Conservation (phyloP, 2,797 vertebrate species). For the Hozukius guyotensis region DNA sequence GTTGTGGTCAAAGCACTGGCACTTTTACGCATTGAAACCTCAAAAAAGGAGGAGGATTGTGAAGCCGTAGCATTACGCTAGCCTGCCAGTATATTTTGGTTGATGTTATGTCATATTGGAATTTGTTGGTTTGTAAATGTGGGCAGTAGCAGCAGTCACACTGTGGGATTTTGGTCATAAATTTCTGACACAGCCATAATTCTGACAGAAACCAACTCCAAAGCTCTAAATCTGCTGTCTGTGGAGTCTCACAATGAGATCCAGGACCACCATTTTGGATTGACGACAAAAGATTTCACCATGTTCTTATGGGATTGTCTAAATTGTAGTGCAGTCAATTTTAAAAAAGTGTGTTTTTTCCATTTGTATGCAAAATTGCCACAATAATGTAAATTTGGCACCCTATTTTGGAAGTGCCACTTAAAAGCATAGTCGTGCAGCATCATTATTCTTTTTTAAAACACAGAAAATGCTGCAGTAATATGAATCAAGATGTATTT, state of each 20-base stretch:
- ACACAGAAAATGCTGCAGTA: neutral
- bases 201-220: neutral
- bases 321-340: neutral
- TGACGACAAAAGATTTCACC: neutral
- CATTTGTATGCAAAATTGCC: neutral
- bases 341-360: neutral
- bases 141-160: neutral
- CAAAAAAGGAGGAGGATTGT: neutral
- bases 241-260: neutral
- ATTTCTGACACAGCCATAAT: neutral
- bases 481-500: neutral
- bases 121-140: neutral
- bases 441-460: neutral
- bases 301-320: neutral
- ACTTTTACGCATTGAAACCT: neutral
- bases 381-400: neutral
- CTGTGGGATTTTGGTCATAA: neutral
- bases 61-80: neutral
- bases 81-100: neutral
- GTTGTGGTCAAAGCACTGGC: neutral
- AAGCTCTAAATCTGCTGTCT: neutral
- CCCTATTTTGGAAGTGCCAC: neutral
- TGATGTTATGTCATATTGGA: neutral
- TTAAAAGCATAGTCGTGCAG: neutral
- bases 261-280: neutral